phyloP scores from a whole-genome alignment of 2,888 invertebrate species.

The Malacosoma neustria region DNA sequence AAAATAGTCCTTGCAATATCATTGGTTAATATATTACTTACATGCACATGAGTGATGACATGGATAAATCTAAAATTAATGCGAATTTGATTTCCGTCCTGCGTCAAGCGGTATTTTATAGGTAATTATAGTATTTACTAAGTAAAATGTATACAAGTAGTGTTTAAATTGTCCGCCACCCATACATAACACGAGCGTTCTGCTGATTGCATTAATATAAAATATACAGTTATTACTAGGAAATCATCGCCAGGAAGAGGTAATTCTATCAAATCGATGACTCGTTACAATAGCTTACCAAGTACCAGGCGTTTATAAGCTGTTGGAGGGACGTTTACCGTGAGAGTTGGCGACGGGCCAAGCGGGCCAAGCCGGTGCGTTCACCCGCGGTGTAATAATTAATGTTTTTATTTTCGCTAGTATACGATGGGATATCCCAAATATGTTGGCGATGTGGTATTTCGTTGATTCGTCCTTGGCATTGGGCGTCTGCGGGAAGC shows the following conservation, averaged over 20 bases:
- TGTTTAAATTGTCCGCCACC: too few relatives aligned
- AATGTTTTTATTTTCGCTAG: slow-evolving; percentile 42
- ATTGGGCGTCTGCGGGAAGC: not conserved
- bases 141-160: too few relatives aligned
- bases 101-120: too few relatives aligned
- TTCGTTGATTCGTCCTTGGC: slow-evolving; percentile 12
- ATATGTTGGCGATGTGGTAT: slow-evolving; percentile 19
- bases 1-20: too few relatives aligned
- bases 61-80: too few relatives aligned
- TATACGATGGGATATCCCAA: slow-evolving; percentile 35
- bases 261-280: slow-evolving; percentile 19
- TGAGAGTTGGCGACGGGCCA: slow-evolving; percentile 66
- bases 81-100: too few relatives aligned
- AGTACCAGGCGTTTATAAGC: slow-evolving; percentile 62
- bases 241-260: slow-evolving; percentile 2
- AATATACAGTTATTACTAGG: too few relatives aligned
- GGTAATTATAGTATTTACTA: too few relatives aligned
- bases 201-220: too few relatives aligned
- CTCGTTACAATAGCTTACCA: slow-evolving; percentile 35
- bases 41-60: too few relatives aligned
- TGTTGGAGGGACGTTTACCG: slow-evolving; percentile 61
- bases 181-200: too few relatives aligned
- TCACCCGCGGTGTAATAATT: slow-evolving; percentile 35
- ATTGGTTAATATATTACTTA: too few relatives aligned
- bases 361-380: slow-evolving; percentile 65